Evolutionary conservation across 2,797 vertebrate genomes (phyloP).

Genomic region (Antennarius maculatus): DNA sequence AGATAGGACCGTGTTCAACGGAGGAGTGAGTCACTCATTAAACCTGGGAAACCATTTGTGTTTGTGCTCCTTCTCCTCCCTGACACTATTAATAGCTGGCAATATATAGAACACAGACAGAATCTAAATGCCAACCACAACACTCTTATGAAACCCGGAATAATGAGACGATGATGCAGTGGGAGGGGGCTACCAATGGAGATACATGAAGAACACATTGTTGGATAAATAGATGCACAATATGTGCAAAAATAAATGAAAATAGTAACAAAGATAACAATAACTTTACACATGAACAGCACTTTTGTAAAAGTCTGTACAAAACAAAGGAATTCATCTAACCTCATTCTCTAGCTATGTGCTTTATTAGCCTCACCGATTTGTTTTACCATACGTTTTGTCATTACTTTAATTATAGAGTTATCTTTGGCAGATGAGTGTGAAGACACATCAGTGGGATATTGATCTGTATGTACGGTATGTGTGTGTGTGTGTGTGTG

Average conservation of each 20-base stretch:
- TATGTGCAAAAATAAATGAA: neutral
- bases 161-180: conserved; percentile 45
- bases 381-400: no score
- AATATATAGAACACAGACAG: conserved; percentile 71
- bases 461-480: no score
- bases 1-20: conserved; percentile 64
- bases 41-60: conserved; percentile 55
- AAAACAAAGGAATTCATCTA: no score
- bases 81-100: conserved; percentile 74
- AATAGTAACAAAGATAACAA: conserved; percentile 10
- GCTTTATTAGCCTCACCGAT: no score
- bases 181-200: conserved; percentile 36
- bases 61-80: conserved; percentile 21
- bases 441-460: no score
- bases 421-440: no score
- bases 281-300: neutral
- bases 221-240: neutral
- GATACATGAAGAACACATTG: conserved; percentile 13
- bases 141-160: conserved; percentile 59
- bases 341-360: no score
- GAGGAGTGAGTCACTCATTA: conserved; percentile 76
- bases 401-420: no score
- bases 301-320: no score
- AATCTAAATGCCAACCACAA: conserved; percentile 64
- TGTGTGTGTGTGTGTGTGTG: no score